Conservation (phyloP, 35 echinoderm and acorn worm species). For the Apostichopus japonicus region DNA sequence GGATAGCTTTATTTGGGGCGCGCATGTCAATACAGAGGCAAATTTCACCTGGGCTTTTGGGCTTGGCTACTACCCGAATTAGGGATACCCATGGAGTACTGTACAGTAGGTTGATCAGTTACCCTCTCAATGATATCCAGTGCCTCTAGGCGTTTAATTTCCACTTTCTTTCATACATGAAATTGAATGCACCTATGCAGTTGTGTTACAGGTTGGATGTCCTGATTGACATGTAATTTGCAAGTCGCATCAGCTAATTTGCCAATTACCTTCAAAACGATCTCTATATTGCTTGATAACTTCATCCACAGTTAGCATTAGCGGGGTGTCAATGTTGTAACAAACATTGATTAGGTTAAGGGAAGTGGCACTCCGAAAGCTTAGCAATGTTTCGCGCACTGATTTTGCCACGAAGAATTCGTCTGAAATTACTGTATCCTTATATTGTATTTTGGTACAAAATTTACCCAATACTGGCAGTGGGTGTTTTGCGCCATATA, state of each 20-base stretch:
- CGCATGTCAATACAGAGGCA: slow-evolving; percentile 65
- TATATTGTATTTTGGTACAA: neutral
- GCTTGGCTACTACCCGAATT: slow-evolving; percentile 40
- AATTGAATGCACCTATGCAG: slow-evolving; percentile 79
- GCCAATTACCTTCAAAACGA: slow-evolving; percentile 49
- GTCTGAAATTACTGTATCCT: neutral
- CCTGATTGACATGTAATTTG: slow-evolving; percentile 60
- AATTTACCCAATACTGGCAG: slow-evolving; percentile 11
- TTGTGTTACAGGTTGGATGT: slow-evolving; percentile 66
- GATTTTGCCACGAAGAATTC: slow-evolving; percentile 18
- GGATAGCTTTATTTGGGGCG: slow-evolving; percentile 44
- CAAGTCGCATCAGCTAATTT: slow-evolving; percentile 57
- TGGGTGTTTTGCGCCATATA: slow-evolving; percentile 7
- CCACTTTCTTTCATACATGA: slow-evolving; percentile 60
- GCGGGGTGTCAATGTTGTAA: neutral
- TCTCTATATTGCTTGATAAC: slow-evolving; percentile 13
- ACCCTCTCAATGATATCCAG: slow-evolving; percentile 66
- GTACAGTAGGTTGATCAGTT: neutral
- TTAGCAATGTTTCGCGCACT: slow-evolving; percentile 8
- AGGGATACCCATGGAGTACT: neutral
- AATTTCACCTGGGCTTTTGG: slow-evolving; percentile 58
- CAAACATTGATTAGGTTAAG: neutral
- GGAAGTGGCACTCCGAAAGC: neutral
- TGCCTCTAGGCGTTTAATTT: slow-evolving; percentile 57
- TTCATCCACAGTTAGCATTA: neutral